Conservation (phyloP, 2,113 vertebrate genomes). For the Sula dactylatra region DNA sequence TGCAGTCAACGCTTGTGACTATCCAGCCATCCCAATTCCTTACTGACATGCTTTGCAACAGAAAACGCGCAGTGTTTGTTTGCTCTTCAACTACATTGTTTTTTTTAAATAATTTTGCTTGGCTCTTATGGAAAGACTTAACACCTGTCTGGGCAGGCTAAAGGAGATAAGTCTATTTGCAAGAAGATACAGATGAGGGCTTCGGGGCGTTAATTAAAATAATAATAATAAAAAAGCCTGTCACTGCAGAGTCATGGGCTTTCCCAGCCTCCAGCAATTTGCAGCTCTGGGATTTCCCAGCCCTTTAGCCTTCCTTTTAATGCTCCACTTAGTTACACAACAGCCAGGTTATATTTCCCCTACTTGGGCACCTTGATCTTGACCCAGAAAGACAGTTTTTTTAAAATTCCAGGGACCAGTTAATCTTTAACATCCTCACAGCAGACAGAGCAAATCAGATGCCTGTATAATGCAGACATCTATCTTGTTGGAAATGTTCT, state of each 20-base stretch:
- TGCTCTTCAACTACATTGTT: background rate
- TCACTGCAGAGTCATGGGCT: background rate
- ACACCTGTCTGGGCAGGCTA: background rate
- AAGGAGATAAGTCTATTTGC: background rate
- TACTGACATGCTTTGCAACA: background rate
- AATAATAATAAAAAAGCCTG: no score
- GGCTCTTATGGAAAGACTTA: background rate
- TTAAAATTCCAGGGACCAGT: background rate
- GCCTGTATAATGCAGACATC: background rate
- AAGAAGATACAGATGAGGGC: background rate
- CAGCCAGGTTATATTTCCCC: background rate
- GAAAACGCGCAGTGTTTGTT: accelerated
- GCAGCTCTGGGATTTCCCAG: background rate
- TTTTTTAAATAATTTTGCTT: background rate
- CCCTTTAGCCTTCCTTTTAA: background rate
- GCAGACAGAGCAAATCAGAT: background rate
- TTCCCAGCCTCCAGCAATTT: background rate
- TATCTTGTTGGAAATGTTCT: background rate
- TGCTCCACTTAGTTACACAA: background rate
- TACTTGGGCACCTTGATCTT: background rate
- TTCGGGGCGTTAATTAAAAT: background rate
- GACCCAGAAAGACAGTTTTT: background rate
- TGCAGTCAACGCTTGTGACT: accelerated
- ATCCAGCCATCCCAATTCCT: background rate
- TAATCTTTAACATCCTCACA: background rate